Conservation (phyloP, 2,797 vertebrate species). For the Acanthis flammea region DNA sequence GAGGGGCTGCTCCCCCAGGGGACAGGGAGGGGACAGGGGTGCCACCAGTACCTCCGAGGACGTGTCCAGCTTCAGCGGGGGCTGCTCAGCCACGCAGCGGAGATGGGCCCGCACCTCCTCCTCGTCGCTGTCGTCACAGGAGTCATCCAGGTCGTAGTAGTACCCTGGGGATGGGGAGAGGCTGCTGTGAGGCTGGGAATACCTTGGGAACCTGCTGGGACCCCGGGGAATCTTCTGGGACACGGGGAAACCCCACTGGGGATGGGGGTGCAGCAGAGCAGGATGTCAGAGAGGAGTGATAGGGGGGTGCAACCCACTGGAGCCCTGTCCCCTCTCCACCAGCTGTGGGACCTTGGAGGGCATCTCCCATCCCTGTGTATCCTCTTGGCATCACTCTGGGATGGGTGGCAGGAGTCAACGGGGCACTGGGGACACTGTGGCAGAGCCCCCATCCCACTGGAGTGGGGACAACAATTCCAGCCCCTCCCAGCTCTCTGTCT, state of each 20-base stretch:
- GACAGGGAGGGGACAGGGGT: neutral
- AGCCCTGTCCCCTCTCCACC: neutral
- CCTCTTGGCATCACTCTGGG: accelerated
- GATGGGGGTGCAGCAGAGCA: neutral
- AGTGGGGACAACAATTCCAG: neutral
- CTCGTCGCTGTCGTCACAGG: constrained; percentile 96
- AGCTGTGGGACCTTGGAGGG: neutral
- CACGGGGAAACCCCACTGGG: accelerated
- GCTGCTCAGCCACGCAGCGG: constrained; percentile 91
- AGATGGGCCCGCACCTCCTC: constrained; percentile 96
- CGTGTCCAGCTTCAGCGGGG: constrained; percentile 92
- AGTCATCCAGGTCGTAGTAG: constrained; percentile 97
- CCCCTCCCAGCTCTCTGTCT: neutral
- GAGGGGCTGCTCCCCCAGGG: neutral
- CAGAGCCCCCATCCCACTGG: neutral
- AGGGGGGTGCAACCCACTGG: accelerated
- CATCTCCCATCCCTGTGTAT: accelerated
- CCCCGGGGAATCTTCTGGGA: accelerated
- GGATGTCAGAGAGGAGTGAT: neutral
- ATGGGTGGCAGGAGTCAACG: accelerated
- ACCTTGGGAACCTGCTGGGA: neutral
- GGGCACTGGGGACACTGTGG: neutral
- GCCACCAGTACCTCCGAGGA: constrained; percentile 85
- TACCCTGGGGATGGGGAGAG: constrained; percentile 80
- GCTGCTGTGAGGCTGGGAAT: neutral